Evolutionary conservation across 2,113 vertebrate genomes (phyloP).

Genomic region (Lipophrys pholis): DNA sequence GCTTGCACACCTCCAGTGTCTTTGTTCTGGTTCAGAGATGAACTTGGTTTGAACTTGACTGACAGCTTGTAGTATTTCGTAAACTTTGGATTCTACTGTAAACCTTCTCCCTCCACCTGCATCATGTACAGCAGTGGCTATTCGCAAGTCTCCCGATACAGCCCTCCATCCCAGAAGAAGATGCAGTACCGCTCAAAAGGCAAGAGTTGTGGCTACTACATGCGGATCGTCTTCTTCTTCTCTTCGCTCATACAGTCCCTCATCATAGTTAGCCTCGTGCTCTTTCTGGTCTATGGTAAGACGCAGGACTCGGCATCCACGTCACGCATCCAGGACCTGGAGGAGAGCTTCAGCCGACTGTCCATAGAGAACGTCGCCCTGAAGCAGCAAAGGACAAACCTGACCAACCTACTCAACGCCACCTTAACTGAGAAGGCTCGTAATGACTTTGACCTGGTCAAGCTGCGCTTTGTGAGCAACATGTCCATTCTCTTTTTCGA

Average conservation of each 20-base stretch:
- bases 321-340: conserved; percentile 78
- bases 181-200: conserved; percentile 70
- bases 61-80: background rate
- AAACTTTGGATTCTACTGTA: background rate
- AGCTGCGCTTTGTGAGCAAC: conserved; percentile 27
- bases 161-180: conserved; percentile 72
- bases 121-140: conserved; percentile 85
- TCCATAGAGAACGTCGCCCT: conserved; percentile 72
- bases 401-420: conserved; percentile 80
- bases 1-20: background rate
- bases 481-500: conserved; percentile 22
- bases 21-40: background rate
- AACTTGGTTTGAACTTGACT: conserved; percentile 31
- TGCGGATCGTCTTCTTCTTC: conserved; percentile 93
- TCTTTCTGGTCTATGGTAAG: conserved; percentile 94
- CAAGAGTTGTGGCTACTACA: conserved; percentile 86
- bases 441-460: conserved; percentile 51
- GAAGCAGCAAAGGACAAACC: conserved; percentile 68
- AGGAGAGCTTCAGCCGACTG: conserved; percentile 79
- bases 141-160: conserved; percentile 77
- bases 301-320: conserved; percentile 79
- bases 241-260: conserved; percentile 93
- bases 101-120: background rate
- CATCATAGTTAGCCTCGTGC: conserved; percentile 93
- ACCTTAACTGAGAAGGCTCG: conserved; percentile 70